phyloP scores from a whole-genome alignment of 2,797 vertebrate species.

The Pseudochaenichthys georgianus region DNA sequence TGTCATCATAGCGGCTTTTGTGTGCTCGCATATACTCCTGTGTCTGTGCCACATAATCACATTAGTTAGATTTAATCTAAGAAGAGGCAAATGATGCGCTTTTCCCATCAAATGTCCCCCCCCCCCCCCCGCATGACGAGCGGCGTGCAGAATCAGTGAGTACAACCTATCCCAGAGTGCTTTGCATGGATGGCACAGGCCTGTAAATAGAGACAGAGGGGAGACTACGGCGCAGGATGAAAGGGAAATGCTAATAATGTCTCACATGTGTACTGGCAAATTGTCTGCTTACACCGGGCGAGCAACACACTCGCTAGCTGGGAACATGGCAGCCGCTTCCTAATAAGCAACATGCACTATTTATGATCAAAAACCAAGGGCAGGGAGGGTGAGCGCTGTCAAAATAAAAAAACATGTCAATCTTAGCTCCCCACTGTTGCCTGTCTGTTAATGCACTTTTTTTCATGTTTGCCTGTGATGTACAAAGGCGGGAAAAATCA shows the following conservation, averaged over 20 bases:
- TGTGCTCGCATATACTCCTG: slow-evolving; percentile 63
- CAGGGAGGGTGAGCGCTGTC: slow-evolving; percentile 78
- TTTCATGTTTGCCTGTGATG: slow-evolving; percentile 81
- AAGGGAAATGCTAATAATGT: slow-evolving; percentile 82
- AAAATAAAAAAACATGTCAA: slow-evolving; percentile 86
- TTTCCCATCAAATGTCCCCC: slow-evolving; percentile 78
- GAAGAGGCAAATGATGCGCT: slow-evolving; percentile 77
- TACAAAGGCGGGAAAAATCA: slow-evolving; percentile 84
- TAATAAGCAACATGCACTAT: slow-evolving; percentile 86
- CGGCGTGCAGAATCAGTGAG: slow-evolving; percentile 62
- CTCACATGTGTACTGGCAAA: slow-evolving; percentile 83
- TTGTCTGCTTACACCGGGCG: slow-evolving; percentile 75
- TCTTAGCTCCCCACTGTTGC: slow-evolving; percentile 79
- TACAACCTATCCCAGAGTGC: slow-evolving; percentile 70
- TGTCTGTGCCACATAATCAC: slow-evolving; percentile 77
- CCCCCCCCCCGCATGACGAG: slow-evolving; percentile 61
- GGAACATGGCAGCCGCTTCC: slow-evolving; percentile 67
- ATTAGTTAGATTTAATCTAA: slow-evolving; percentile 83
- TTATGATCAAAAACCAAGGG: slow-evolving; percentile 84
- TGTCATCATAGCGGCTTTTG: slow-evolving; percentile 78
- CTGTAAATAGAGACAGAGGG: slow-evolving; percentile 52
- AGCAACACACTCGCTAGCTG: slow-evolving; percentile 65
- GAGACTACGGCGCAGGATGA: slow-evolving; percentile 69
- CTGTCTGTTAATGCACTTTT: slow-evolving; percentile 76
- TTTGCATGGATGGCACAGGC: slow-evolving; percentile 73